Evolutionary conservation across 2,888 invertebrate species (phyloP).

Genomic region (Xiphydria camelus): DNA sequence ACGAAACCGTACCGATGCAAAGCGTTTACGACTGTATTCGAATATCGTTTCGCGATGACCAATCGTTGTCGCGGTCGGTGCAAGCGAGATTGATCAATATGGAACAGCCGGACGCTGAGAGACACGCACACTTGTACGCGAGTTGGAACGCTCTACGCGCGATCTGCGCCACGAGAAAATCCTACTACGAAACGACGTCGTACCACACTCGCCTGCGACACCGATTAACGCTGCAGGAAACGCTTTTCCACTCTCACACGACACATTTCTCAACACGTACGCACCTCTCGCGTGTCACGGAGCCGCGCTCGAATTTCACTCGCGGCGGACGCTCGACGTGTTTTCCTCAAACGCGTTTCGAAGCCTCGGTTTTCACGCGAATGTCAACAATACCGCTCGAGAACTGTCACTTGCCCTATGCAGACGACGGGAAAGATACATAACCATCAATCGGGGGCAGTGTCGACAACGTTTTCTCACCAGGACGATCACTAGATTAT

Average conservation of each 20-base stretch:
- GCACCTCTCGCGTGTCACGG: too few species aligned
- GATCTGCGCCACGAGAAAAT: not conserved
- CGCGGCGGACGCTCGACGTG: too few species aligned
- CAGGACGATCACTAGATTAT: too few species aligned
- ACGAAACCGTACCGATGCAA: constrained; percentile 13
- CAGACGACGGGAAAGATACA: constrained; percentile 35
- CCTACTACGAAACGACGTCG: constrained; percentile 6
- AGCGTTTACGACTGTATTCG: not conserved
- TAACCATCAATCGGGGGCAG: too few species aligned
- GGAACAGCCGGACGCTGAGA: constrained; percentile 12
- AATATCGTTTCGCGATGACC: constrained; percentile 18
- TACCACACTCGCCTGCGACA: constrained; percentile 2
- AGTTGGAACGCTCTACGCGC: not conserved
- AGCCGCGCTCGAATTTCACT: constrained; percentile 20
- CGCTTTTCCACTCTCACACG: too few species aligned
- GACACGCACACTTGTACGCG: constrained; percentile 7
- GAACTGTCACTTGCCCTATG: constrained; percentile 33
- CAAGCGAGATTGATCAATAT: constrained; percentile 28
- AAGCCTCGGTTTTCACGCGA: constrained; percentile 20
- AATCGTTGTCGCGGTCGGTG: constrained; percentile 18
- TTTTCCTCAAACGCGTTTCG: too few species aligned
- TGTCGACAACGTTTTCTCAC: too few species aligned
- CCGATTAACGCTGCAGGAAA: constrained; percentile 9
- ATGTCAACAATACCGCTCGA: constrained; percentile 29
- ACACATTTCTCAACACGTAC: too few species aligned